These are phyloP conservation scores for Portevinia maculata DNA, from an alignment of 2,888 invertebrate genomes.

Conservation along the genomic window DNA sequence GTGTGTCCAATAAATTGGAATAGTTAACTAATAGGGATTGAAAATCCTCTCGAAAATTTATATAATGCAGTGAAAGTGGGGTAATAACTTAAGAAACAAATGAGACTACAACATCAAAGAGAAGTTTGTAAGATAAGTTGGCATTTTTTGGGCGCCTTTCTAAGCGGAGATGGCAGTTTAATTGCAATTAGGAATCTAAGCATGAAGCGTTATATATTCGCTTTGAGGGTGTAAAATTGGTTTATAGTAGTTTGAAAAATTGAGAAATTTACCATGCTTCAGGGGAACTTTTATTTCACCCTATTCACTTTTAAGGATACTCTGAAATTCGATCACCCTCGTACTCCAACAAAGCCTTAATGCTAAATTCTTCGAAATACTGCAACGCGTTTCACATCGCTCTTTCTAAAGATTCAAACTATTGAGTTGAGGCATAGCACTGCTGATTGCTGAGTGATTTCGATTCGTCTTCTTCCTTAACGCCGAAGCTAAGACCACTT, in stretches of 20 bases:
- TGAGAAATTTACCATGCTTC: background rate
- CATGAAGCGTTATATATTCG: background rate
- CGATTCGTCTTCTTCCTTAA: no score
- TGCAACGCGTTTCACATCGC: no score
- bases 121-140: background rate
- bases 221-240: background rate
- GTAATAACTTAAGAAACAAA: constrained; percentile 36
- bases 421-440: no score
- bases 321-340: no score
- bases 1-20: constrained; percentile 64
- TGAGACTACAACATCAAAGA: constrained; percentile 50
- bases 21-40: constrained; percentile 56
- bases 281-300: no score
- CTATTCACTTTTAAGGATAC: no score
- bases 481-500: no score
- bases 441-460: no score
- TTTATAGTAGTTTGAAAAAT: background rate
- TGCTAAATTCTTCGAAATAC: no score
- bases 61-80: constrained; percentile 50
- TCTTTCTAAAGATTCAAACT: no score
- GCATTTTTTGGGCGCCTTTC: constrained; percentile 5
- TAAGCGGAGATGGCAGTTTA: constrained; percentile 15
- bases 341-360: no score
- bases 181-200: constrained; percentile 22
- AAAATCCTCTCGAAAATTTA: constrained; percentile 50